Conservation (phyloP, 2,113 vertebrate species). For the Xiphorhynchus elegans region DNA sequence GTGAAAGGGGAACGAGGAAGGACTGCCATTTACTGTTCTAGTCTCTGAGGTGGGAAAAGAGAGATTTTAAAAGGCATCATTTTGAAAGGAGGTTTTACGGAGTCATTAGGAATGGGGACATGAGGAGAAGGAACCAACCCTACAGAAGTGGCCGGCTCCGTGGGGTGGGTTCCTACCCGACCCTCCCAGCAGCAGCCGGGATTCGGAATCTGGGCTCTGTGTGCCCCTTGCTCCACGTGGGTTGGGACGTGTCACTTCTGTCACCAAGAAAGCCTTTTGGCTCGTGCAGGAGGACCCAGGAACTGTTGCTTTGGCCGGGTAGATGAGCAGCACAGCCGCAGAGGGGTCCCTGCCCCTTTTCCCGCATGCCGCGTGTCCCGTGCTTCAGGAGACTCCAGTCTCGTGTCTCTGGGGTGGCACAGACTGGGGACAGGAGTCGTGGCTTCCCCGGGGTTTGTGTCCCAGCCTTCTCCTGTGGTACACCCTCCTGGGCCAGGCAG, state of each 20-base stretch:
- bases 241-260: not conserved
- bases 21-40: not conserved
- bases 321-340: not conserved
- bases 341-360: not conserved
- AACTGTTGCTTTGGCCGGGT: not conserved
- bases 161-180: not conserved
- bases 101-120: not conserved
- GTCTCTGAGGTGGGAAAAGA: not conserved
- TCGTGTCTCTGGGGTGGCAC: not conserved
- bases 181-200: not conserved
- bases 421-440: not conserved
- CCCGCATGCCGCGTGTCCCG: rapidly evolving
- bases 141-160: not conserved
- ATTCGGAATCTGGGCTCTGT: not conserved
- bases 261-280: not conserved
- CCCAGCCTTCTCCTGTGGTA: not conserved
- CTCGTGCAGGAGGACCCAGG: not conserved
- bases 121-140: not conserved
- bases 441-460: not conserved
- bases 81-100: not conserved
- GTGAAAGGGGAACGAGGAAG: not conserved
- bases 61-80: not conserved
- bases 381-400: not conserved
- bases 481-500: not conserved
- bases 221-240: not conserved